Conservation (phyloP, 2,797 vertebrate species). For the Petrocephalus schoutedeni region DNA sequence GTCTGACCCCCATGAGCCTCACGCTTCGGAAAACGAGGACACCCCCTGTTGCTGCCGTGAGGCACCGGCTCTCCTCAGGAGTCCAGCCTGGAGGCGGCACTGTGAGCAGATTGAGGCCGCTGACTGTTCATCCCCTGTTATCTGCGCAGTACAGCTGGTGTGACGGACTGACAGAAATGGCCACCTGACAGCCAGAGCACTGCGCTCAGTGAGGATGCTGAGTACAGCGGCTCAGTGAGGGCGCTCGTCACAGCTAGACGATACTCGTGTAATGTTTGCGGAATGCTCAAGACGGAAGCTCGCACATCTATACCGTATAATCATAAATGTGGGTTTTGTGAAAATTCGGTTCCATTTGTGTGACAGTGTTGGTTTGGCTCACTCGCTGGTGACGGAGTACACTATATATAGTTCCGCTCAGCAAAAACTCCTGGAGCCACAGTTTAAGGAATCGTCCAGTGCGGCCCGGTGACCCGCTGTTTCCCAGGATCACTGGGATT, state of each 20-base stretch:
- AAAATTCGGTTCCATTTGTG: background rate
- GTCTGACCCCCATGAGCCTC: background rate
- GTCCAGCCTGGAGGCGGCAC: background rate
- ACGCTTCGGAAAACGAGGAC: background rate
- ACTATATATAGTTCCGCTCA: background rate
- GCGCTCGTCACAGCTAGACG: background rate
- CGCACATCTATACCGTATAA: background rate
- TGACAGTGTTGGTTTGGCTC: background rate
- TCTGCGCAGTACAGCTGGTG: slow-evolving; percentile 27
- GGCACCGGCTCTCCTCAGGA: background rate
- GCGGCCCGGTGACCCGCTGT: background rate
- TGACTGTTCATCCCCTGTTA: slow-evolving; percentile 5
- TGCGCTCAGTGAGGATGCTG: background rate
- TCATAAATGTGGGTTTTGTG: background rate
- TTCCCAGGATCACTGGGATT: background rate
- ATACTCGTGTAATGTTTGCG: background rate
- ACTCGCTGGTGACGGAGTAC: background rate
- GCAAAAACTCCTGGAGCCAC: background rate
- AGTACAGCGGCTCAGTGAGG: background rate
- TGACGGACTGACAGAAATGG: background rate
- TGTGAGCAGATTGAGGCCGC: background rate
- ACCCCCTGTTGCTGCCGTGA: background rate
- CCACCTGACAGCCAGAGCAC: background rate
- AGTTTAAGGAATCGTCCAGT: background rate
- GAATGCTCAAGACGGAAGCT: background rate